Conservation (phyloP, 2,113 vertebrate species). For the Ictalurus furcatus region DNA sequence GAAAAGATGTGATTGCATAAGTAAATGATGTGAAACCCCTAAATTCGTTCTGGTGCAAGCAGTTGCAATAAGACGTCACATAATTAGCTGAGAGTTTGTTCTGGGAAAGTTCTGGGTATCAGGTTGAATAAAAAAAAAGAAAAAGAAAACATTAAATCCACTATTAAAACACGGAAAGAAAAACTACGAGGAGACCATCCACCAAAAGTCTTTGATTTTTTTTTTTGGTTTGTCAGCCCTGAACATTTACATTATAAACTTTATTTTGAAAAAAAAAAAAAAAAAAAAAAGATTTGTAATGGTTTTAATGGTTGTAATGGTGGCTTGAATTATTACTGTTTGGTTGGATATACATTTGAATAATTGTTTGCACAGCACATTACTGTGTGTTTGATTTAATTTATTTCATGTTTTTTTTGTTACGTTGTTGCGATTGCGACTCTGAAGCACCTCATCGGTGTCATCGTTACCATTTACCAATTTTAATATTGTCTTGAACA, state of each 20-base stretch:
- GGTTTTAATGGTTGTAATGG: background rate
- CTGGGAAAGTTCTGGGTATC: too few species aligned
- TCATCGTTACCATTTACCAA: background rate
- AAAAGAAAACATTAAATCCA: background rate
- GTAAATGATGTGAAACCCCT: background rate
- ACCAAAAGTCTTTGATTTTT: background rate
- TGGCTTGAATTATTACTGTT: background rate
- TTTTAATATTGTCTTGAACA: background rate
- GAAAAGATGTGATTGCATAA: background rate
- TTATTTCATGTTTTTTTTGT: slow-evolving; percentile 18
- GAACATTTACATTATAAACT: background rate
- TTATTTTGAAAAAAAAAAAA: too few species aligned
- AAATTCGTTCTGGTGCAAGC: background rate
- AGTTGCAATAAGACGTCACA: background rate
- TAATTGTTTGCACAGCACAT: background rate
- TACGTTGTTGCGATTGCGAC: background rate
- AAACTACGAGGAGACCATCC: background rate
- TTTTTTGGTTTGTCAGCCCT: too few species aligned
- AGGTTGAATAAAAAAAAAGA: too few species aligned
- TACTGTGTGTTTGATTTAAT: slow-evolving; percentile 12
- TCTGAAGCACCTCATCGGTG: background rate
- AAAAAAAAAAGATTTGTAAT: too few species aligned
- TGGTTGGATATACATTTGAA: background rate
- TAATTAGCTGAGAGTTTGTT: background rate
- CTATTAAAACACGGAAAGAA: background rate